Evolutionary conservation across 2,797 vertebrate species (phyloP), one percentile per base, ranked within the genome.

Genomic region (Diplodus sargus): DNA sequence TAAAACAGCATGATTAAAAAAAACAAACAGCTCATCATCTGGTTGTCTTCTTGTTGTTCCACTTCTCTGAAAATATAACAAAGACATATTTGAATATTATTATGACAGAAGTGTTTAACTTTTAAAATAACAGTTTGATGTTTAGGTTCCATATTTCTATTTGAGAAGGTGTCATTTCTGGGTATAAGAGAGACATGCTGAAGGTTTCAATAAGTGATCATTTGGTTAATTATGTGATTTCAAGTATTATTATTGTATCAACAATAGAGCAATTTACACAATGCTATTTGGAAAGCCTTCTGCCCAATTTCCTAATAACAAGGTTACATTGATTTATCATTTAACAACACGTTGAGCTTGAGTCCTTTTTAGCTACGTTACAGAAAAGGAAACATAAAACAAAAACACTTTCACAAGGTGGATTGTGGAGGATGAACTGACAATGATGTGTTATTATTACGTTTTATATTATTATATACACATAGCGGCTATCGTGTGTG

Each of bases 61-160:
- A 43, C 52, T 63, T 60, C 54, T 85, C 59, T 82, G 47, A 51
- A 83, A 82, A 67, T 22, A 62, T 81, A 65, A 64, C 54, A 74
- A 49, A 78, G 6, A 73, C 3, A 62, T 14, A 10, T 49, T 0
- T 67, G 0, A 39, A 43, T 23, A 28, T 20, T 56, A 58, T 15
- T 17, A 14, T 56, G 11, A 62, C 20, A 63, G 4, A 30, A 57
- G 5, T 56, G 18, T 14, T 54, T 20, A 48, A 30, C 4, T 20
- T 49, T 49, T 6, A 49, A 30, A 5, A 59, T 18, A 7, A 25
- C 5, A 43, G 45, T 57, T 70, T 43, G 30, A 51, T 13, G 34
- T 60, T 43, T 16, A 0, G 20, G 18, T 45, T 51, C 39, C 23
- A 53, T 2, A 13, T 54, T 47, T 17, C 30, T 15, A 4, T 56